phyloP scores from a whole-genome alignment of 2,113 vertebrate genomes.

The Pseudorectes ferrugineus region DNA sequence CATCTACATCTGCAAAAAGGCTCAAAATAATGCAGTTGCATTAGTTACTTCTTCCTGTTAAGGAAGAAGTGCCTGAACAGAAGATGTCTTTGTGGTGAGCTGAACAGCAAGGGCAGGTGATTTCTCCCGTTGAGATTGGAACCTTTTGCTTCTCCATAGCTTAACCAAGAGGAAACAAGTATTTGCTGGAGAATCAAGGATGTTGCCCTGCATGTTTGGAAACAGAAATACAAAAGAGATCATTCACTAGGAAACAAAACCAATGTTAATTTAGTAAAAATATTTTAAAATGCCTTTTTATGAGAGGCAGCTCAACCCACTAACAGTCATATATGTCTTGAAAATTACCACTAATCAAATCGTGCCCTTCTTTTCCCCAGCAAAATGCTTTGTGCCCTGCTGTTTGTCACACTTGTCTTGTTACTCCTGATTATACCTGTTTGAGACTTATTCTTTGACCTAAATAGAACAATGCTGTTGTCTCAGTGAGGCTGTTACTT shows the following conservation, averaged over 20 bases:
- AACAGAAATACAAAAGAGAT: neutral
- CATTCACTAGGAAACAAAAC: neutral
- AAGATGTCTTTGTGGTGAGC: neutral
- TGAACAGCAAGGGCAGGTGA: neutral
- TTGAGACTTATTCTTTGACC: neutral
- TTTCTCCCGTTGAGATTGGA: neutral
- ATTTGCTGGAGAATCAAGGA: neutral
- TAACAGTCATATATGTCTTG: neutral
- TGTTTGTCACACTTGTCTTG: neutral
- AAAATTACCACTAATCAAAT: conserved; percentile 6
- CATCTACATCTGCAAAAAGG: neutral
- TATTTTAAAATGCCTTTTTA: neutral
- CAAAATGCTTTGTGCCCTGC: conserved; percentile 11
- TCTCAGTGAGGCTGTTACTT: neutral
- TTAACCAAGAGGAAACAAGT: neutral
- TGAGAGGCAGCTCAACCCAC: neutral
- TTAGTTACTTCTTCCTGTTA: neutral
- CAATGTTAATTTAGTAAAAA: neutral
- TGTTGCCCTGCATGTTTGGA: neutral
- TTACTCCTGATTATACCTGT: conserved; percentile 16
- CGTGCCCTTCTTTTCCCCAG: neutral
- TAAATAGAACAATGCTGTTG: neutral
- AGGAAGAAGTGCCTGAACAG: neutral
- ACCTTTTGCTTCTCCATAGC: neutral
- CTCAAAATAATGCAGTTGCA: neutral